A percentile compares a stretch with the other conserved stretches of the same genome.
These are phyloP conservation scores for Geotrypetes seraphini DNA, from an alignment of 2,797 vertebrate genomes.

Conservation along the genomic window DNA sequence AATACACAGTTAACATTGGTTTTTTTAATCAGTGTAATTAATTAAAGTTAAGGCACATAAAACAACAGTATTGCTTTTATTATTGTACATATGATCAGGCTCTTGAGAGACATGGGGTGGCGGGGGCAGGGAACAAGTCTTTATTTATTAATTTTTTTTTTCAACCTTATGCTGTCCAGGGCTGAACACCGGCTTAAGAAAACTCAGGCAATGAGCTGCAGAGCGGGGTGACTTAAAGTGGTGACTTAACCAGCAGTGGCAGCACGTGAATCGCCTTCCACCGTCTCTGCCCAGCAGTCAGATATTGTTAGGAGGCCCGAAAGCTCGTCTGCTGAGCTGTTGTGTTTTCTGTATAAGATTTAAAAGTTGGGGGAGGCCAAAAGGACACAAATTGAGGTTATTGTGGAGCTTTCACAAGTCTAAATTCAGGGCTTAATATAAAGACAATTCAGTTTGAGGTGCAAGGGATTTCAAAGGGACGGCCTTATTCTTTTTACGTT, in stretches of 20 bases:
- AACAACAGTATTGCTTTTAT: neutral
- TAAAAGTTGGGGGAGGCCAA: no score
- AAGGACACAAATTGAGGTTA: conserved; percentile 1
- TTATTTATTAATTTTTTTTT: neutral
- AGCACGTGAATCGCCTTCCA: conserved; percentile 3
- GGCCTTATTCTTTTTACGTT: conserved; percentile 10
- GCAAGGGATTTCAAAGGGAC: neutral
- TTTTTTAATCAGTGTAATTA: conserved; percentile 34
- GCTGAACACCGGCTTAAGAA: conserved; percentile 4
- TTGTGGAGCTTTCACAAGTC: conserved; percentile 11
- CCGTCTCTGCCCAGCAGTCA: conserved; percentile 4
- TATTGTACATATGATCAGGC: conserved; percentile 1
- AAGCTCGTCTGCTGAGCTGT: neutral
- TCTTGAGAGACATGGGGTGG: no score
- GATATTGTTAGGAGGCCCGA: conserved; percentile 7
- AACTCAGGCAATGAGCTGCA: conserved; percentile 3
- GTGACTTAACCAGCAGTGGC: neutral
- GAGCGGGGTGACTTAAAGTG: neutral
- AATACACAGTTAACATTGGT: conserved; percentile 29
- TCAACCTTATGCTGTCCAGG: conserved; percentile 1
- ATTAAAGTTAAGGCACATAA: conserved; percentile 14
- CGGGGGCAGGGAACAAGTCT: no score
- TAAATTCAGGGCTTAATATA: conserved; percentile 15
- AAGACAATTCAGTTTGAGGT: conserved; percentile 6
- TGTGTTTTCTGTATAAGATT: conserved; percentile 2